Conservation (phyloP, 2,888 invertebrate species). For the Pammene aurita region DNA sequence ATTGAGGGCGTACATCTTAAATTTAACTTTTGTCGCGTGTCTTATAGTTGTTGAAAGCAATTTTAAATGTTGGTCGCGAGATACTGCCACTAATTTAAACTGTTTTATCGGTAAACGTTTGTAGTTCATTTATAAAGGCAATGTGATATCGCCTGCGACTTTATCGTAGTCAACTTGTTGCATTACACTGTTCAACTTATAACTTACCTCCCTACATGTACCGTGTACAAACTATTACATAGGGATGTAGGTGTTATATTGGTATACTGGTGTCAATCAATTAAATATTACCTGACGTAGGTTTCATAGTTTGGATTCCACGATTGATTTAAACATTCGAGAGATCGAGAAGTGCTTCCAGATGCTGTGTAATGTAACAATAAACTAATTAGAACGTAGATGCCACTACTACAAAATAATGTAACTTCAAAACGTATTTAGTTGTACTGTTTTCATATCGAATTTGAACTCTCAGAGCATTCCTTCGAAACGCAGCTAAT, state of each 20-base stretch:
- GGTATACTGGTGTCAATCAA: conserved; percentile 47
- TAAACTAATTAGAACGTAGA: conserved; percentile 45
- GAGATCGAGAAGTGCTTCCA: conserved; percentile 55
- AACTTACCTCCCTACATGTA: background rate
- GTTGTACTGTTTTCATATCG: conserved; percentile 5
- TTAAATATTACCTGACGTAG: conserved; percentile 28
- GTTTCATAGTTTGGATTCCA: conserved; percentile 41
- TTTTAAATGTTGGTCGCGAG: conserved; percentile 44
- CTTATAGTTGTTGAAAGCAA: conserved; percentile 33
- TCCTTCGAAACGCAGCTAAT: conserved; percentile 47
- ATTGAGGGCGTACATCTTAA: conserved; percentile 21
- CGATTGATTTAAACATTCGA: conserved; percentile 23
- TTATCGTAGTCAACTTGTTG: conserved; percentile 32
- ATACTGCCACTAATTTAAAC: conserved; percentile 56
- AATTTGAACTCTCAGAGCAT: conserved; percentile 1
- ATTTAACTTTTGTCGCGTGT: conserved; percentile 33
- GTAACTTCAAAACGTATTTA: conserved; percentile 12
- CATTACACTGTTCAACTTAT: conserved; percentile 24
- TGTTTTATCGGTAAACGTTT: conserved; percentile 29
- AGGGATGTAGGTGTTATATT: conserved; percentile 67
- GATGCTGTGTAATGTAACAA: conserved; percentile 58
- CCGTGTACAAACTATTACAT: conserved; percentile 18
- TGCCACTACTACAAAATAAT: conserved; percentile 16
- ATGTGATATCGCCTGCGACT: conserved; percentile 30
- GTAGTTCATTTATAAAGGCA: conserved; percentile 28